These are phyloP conservation scores for Drosophila nigricruria DNA, from an alignment of 2,888 invertebrate genomes.

Conservation along the genomic window DNA sequence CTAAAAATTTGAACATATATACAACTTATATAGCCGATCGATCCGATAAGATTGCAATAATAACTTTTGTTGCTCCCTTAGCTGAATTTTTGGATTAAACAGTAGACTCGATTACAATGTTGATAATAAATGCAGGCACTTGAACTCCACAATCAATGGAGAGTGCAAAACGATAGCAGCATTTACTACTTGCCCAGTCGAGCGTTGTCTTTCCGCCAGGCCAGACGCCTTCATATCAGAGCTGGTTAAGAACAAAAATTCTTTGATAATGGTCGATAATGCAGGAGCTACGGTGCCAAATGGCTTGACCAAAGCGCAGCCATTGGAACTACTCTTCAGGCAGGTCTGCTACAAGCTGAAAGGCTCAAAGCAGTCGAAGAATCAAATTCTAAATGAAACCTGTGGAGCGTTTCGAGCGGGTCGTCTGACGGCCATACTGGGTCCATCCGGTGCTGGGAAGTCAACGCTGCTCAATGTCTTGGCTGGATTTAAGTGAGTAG, in stretches of 20 bases:
- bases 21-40: slow-evolving; percentile 1
- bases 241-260: neutral
- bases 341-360: slow-evolving; percentile 74
- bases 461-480: slow-evolving; percentile 91
- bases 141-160: slow-evolving; percentile 35
- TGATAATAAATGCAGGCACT: slow-evolving; percentile 40
- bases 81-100: slow-evolving; percentile 22
- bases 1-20: neutral
- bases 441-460: slow-evolving; percentile 92
- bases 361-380: slow-evolving; percentile 39
- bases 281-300: slow-evolving; percentile 17
- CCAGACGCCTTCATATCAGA: slow-evolving; percentile 5
- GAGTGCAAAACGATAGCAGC: slow-evolving; percentile 30
- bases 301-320: slow-evolving; percentile 22
- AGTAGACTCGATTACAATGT: slow-evolving; percentile 15
- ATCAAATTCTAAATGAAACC: slow-evolving; percentile 86
- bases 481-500: slow-evolving; percentile 89
- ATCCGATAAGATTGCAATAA: slow-evolving; percentile 43
- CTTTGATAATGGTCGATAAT: slow-evolving; percentile 56
- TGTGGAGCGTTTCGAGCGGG: slow-evolving; percentile 88
- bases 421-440: slow-evolving; percentile 88
- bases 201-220: neutral
- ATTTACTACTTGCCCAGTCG: slow-evolving; percentile 22
- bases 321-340: slow-evolving; percentile 69
- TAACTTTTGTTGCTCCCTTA: neutral